Base-by-base conservation (phyloP, 2,888 invertebrate species). In the Pandemis corylana region DNA sequence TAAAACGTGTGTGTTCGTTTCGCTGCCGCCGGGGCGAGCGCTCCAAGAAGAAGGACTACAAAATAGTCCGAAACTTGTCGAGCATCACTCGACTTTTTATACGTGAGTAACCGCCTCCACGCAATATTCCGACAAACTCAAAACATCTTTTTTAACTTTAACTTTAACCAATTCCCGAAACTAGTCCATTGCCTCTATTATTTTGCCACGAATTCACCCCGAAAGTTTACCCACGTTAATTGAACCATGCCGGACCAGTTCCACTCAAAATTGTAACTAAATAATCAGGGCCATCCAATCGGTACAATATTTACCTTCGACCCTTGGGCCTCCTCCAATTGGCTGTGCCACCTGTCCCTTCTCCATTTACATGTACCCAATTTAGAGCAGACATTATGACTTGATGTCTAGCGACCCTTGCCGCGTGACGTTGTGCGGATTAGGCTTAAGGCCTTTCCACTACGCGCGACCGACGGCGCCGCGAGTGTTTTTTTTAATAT, bases 261-360 rank as follows among this genome's bases (percentile, higher is more conserved):
- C 63, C 61, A 51, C 61, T 61, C 65, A 20, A 70, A 74, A 66
- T 67, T 66, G 66, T 15, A 51, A 70, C 74, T 62, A 75, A 70
- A 71, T 67, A 75, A 71, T 71, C 75, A 75, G 65, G 62, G 70
- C 70, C 67, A 71, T 75, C 70, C 70, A 70, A 75, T 75, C 67
- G 71, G 66, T 75, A 70, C 75, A 75, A 75, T 75, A 71, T 75
- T 71, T 75, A 71, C 75, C 56, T 68, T 68, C 67, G 67, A 53
- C 67, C 67, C 67, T 53, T 51, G 65, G 65, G 49, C 49, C 13
- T 46, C 28, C 49, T 53, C 51, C 62, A 66, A 63, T 75, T 71
- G 67, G 67, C 20, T 61, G 64, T 49, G 20, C 74, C 74, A 70
- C 74, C 75, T 67, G 75, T 67, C 70, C 75, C 74, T 74, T 62